Percentiles rank a stretch among this genome's conserved stretches.
phyloP scores from a whole-genome alignment of 2,888 invertebrate species.

The Scrobipalpa costella region DNA sequence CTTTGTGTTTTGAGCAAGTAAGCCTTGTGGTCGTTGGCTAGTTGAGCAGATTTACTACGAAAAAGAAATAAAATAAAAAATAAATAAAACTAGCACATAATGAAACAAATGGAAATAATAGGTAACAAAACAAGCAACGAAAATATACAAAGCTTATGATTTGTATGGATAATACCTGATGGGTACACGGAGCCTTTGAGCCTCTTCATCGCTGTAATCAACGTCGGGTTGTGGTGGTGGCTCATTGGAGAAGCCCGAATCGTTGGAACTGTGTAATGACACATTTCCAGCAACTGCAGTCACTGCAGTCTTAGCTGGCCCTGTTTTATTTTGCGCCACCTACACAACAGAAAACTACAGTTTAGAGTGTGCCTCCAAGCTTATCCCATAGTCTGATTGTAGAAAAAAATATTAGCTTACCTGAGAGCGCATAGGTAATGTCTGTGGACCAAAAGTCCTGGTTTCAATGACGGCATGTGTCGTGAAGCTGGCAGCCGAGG shows the following conservation, averaged over 20 bases:
- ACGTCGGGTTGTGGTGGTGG: slow-evolving; percentile 93
- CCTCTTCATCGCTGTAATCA: slow-evolving; percentile 95
- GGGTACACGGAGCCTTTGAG: slow-evolving; percentile 82
- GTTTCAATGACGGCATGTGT: slow-evolving; percentile 75
- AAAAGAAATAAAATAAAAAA: slow-evolving; percentile 46
- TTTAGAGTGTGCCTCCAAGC: not conserved
- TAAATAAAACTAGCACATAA: slow-evolving; percentile 42
- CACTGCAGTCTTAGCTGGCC: slow-evolving; percentile 72
- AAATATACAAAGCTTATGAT: not conserved
- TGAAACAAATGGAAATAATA: slow-evolving; percentile 44
- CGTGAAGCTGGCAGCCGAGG: slow-evolving; percentile 81
- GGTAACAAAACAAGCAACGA: not conserved
- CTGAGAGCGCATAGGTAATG: slow-evolving; percentile 74
- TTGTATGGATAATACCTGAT: slow-evolving; percentile 79
- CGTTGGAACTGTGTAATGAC: slow-evolving; percentile 94
- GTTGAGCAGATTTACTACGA: slow-evolving; percentile 73
- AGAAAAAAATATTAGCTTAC: slow-evolving; percentile 41
- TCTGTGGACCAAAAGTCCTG: slow-evolving; percentile 75
- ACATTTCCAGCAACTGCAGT: slow-evolving; percentile 83
- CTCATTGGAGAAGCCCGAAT: slow-evolving; percentile 95
- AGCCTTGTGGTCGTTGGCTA: slow-evolving; percentile 62
- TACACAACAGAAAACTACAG: slow-evolving; percentile 37
- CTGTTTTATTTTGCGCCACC: slow-evolving; percentile 72
- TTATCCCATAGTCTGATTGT: not conserved
- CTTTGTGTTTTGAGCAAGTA: slow-evolving; percentile 76